Conservation (phyloP, 2,888 invertebrate genomes). For the Limulus polyphemus region DNA sequence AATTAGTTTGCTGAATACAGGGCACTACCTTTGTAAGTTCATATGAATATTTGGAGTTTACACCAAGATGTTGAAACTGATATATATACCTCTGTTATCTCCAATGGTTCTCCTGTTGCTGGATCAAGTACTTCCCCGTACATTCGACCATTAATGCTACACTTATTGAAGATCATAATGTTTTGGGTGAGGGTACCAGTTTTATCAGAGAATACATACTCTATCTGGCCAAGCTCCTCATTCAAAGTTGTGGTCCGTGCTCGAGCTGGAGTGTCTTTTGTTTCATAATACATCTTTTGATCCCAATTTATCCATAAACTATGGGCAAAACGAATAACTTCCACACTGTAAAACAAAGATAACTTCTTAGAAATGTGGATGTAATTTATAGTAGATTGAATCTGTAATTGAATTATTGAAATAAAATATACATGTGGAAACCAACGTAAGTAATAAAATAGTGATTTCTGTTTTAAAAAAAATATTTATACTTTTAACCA, state of each 20-base stretch:
- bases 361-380: no score
- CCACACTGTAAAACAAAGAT: conserved; percentile 42
- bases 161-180: conserved; percentile 99
- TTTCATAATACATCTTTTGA: conserved; percentile 89
- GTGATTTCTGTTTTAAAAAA: no score
- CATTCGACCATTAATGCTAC: conserved; percentile 78
- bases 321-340: conserved; percentile 93
- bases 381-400: no score
- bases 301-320: conserved; percentile 99
- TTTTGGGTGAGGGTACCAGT: conserved; percentile 98
- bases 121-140: conserved; percentile 87
- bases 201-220: conserved; percentile 98
- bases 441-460: no score
- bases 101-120: conserved; percentile 70
- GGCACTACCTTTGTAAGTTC: no score
- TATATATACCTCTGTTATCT: conserved; percentile 62
- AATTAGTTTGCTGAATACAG: no score
- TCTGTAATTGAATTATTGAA: no score
- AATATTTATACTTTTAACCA: no score
- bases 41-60: no score
- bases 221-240: conserved; percentile 96
- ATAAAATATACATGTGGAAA: no score
- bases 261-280: conserved; percentile 78
- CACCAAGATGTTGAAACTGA: not conserved
- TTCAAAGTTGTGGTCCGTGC: conserved; percentile 95